These are phyloP conservation scores for Onychostoma macrolepis DNA, from an alignment of 2,113 vertebrate species.

Conservation along the genomic window DNA sequence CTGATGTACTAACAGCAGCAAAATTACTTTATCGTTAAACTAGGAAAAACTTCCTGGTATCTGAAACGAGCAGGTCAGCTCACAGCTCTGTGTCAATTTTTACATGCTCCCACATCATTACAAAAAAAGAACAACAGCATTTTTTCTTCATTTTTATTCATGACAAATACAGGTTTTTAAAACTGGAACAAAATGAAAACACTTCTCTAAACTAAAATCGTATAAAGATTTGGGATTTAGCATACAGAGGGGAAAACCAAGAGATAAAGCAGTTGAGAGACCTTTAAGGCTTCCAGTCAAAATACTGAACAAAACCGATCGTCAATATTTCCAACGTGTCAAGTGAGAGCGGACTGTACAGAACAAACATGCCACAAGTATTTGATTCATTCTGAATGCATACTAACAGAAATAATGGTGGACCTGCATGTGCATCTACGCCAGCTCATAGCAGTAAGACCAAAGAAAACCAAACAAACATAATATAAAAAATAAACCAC, in stretches of 20 bases:
- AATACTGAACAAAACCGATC: slow-evolving; percentile 72
- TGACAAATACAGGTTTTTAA: slow-evolving; percentile 72
- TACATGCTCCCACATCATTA: not conserved
- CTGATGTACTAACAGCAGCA: no score
- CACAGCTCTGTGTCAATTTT: no score
- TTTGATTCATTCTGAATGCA: slow-evolving; percentile 66
- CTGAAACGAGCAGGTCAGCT: no score
- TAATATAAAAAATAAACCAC: slow-evolving; percentile 42
- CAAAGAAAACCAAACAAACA: slow-evolving; percentile 53
- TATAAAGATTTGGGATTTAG: slow-evolving; percentile 68
- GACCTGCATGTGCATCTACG: slow-evolving; percentile 58
- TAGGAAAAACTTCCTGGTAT: no score
- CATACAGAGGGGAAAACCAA: slow-evolving; percentile 69
- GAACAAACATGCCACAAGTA: slow-evolving; percentile 72
- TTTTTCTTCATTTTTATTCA: slow-evolving; percentile 69
- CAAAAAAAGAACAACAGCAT: not conserved
- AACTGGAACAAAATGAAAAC: slow-evolving; percentile 71
- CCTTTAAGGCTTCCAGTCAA: slow-evolving; percentile 55
- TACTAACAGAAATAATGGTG: slow-evolving; percentile 64
- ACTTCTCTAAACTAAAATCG: slow-evolving; percentile 66
- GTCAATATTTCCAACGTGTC: slow-evolving; percentile 60
- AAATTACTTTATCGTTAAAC: no score
- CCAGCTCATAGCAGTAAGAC: slow-evolving; percentile 63
- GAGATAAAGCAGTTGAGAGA: slow-evolving; percentile 62
- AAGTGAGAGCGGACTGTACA: slow-evolving; percentile 67